Base-by-base conservation (phyloP, 2,888 invertebrate genomes). In the Pasiphila rectangulata region DNA sequence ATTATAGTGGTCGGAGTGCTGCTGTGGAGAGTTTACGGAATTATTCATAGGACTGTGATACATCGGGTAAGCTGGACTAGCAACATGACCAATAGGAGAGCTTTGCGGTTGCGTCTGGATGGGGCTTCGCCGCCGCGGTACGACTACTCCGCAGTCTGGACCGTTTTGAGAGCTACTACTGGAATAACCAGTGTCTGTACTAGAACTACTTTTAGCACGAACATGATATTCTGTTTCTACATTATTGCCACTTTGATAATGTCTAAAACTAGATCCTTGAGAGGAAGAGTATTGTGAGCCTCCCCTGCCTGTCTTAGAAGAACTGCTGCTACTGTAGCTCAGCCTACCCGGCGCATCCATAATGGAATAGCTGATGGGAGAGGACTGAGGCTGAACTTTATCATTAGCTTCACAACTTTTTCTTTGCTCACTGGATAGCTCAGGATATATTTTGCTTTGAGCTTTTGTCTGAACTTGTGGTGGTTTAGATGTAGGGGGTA, bases 41-140 rank as follows among this genome's bases (percentile, higher is more conserved):
- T 93, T 93, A 67, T 93, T 93, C 92, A 94, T 92, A 13, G 95
- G 95, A 79, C 94, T 95, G 75, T 95, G 94, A 76, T 95, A 95
- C 90, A 94, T 92, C 25, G 95, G 95, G 85, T 95, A 95, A 43
- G 93, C 94, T 35, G 94, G 94, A 81, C 94, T 94, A 61, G 93
- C 92, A 17, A 92, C 93, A 77, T 94, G 94, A 40, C 93, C 92
- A 39, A 94, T 69, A 1, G 94, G 94, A 47, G 94, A 94, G 23
- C 93, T 92, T 71, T 94, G 93, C 6, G 94, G 92, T 64, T 93
- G 92, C 5, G 92, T 91, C 70, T 93, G 72, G 88, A 83, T 53
- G 89, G 94, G 94, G 77, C 94, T 94, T 20, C 92, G 93, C 61
- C 94, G 85, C 61, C 94, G 86, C 2, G 93, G 92, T 13, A 92